A percentile compares a stretch with the other conserved stretches of the same genome.
phyloP scores from a whole-genome alignment of 1,140 invertebrate genomes.

The Anagrus nilaparvatae region DNA sequence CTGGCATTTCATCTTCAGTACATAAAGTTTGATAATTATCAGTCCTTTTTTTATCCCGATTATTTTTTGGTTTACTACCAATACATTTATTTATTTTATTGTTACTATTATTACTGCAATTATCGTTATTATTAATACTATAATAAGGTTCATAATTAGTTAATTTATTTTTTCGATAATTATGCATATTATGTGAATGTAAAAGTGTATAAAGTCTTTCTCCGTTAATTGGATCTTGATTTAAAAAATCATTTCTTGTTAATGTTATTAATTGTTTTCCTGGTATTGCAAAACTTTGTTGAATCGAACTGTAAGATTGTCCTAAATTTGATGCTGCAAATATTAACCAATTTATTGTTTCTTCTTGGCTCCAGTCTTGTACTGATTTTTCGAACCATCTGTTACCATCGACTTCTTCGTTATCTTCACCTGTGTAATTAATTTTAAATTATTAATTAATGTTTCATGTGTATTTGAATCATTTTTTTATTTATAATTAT shows the following conservation, averaged over 20 bases:
- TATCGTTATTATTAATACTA: too few relatives aligned
- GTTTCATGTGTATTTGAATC: background rate
- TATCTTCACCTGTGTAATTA: slow-evolving; percentile 28
- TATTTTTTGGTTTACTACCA: too few relatives aligned
- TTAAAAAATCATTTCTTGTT: slow-evolving; percentile 39
- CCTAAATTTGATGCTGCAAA: slow-evolving; percentile 37
- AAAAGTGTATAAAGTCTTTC: slow-evolving; percentile 38
- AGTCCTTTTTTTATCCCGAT: too few relatives aligned
- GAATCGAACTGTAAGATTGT: slow-evolving; percentile 38
- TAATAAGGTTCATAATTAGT: too few relatives aligned
- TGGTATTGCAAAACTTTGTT: slow-evolving; percentile 39
- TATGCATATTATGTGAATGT: too few relatives aligned
- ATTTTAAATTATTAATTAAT: slow-evolving; percentile 4
- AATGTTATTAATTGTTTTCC: slow-evolving; percentile 40
- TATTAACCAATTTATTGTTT: slow-evolving; percentile 47
- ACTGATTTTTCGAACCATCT: slow-evolving; percentile 45
- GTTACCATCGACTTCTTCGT: slow-evolving; percentile 29
- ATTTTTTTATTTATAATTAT: slow-evolving; percentile 4
- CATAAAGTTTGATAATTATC: too few relatives aligned
- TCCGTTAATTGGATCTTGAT: slow-evolving; percentile 37
- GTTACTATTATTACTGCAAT: too few relatives aligned
- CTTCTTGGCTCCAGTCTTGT: slow-evolving; percentile 43
- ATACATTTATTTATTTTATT: too few relatives aligned
- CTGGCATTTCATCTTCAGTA: slow-evolving; percentile 38
- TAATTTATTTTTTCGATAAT: too few relatives aligned